Conservation (phyloP, 2,888 invertebrate species). For the Norana najaformis region DNA sequence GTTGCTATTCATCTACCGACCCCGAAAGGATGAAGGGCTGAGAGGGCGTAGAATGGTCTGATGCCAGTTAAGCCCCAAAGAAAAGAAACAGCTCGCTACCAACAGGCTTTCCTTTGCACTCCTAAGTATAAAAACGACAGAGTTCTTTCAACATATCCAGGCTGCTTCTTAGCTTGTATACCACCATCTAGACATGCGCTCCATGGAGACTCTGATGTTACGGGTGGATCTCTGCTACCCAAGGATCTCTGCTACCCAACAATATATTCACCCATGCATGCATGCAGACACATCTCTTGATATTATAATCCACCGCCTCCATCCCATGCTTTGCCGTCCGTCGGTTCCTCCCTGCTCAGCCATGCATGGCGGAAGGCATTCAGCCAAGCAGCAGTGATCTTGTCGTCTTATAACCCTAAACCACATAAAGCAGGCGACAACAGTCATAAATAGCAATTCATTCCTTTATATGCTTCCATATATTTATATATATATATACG, state of each 20-base stretch:
- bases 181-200: neutral
- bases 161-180: too few relatives aligned
- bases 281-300: neutral
- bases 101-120: too few relatives aligned
- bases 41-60: too few relatives aligned
- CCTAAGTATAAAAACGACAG: too few relatives aligned
- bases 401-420: neutral
- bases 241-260: neutral
- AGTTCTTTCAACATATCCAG: too few relatives aligned
- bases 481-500: too few relatives aligned
- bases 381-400: too few relatives aligned
- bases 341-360: neutral
- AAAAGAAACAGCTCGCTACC: too few relatives aligned
- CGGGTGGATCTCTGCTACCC: neutral
- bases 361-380: too few relatives aligned
- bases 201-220: neutral
- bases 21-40: neutral
- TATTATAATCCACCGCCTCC: neutral
- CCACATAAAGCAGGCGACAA: neutral
- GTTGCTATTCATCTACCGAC: neutral
- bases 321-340: neutral
- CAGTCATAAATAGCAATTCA: conserved; percentile 3
- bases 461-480: neutral
- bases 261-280: neutral
- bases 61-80: neutral